Percentiles rank a stretch among this genome's conserved stretches.
These are phyloP conservation scores for Polymixis lichenea DNA, from an alignment of 2,888 invertebrate genomes.

Conservation along the genomic window DNA sequence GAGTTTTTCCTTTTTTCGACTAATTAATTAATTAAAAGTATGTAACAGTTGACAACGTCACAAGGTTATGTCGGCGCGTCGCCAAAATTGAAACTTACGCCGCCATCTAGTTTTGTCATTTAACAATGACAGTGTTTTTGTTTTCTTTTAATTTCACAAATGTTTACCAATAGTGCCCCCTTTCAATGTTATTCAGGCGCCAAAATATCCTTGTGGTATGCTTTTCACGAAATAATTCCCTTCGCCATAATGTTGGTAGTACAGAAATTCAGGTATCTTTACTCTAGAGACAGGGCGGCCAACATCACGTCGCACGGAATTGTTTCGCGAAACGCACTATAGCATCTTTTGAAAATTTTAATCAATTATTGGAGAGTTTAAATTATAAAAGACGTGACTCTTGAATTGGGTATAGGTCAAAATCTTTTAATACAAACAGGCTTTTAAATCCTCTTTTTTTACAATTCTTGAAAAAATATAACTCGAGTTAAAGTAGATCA, in stretches of 20 bases:
- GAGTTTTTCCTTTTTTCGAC: neutral
- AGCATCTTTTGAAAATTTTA: neutral
- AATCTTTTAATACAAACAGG: constrained; percentile 2
- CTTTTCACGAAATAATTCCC: no score
- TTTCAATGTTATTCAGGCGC: neutral
- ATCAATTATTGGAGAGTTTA: neutral
- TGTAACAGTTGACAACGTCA: neutral
- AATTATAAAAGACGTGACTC: neutral
- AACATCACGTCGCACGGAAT: no score
- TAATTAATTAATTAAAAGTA: neutral
- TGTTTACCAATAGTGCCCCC: neutral
- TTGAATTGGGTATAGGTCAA: constrained; percentile 2
- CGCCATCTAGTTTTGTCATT: neutral
- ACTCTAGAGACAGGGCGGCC: no score
- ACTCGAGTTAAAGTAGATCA: constrained; percentile 3
- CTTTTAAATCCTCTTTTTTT: neutral
- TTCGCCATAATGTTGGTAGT: no score
- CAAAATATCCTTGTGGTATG: neutral
- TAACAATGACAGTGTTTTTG: neutral
- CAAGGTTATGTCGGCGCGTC: neutral
- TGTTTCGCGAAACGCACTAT: neutral
- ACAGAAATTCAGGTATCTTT: no score
- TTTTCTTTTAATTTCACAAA: neutral
- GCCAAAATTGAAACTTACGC: neutral
- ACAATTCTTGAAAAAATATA: neutral